Percentiles rank a stretch among this genome's conserved stretches.
Evolutionary conservation across 2,113 vertebrate genomes (phyloP).

Genomic region (Pterophyllum scalare): DNA sequence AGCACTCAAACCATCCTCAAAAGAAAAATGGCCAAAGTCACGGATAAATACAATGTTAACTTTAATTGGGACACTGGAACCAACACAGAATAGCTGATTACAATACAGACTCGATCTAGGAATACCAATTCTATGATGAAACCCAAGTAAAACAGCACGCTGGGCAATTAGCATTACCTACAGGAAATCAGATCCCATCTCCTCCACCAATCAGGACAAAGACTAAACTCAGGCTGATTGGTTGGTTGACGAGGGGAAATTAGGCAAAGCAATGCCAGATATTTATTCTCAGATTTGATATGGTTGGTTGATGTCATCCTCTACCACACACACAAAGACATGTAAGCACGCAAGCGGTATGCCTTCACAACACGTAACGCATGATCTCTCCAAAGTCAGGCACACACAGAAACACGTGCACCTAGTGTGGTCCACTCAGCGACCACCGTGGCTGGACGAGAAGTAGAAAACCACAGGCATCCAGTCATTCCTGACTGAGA

Average conservation of each 20-base stretch:
- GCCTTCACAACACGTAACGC: neutral
- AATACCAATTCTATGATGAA: conserved; percentile 46
- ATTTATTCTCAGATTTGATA: conserved; percentile 68
- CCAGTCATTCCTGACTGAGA: conserved; percentile 43
- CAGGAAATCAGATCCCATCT: conserved; percentile 65
- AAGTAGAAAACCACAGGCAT: conserved; percentile 63
- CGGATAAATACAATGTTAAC: neutral
- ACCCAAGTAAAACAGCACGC: conserved; percentile 54
- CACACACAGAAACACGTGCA: conserved; percentile 48
- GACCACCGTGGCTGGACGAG: conserved; percentile 69
- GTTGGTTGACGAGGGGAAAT: conserved; percentile 70
- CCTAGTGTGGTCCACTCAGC: conserved; percentile 67
- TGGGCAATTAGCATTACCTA: conserved; percentile 70
- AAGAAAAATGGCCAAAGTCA: neutral
- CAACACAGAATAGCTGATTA: neutral
- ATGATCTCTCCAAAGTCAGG: neutral
- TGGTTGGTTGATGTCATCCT: conserved; percentile 58
- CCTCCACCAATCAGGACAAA: conserved; percentile 49
- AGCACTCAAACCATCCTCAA: neutral
- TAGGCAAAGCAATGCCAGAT: conserved; percentile 66
- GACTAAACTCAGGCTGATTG: conserved; percentile 64
- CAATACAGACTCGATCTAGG: conserved; percentile 25
- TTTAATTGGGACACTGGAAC: neutral
- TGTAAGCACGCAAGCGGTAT: neutral
- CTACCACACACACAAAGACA: conserved; percentile 18